These are phyloP conservation scores for Carterocephalus palaemon DNA, from an alignment of 2,888 invertebrate genomes.

Conservation along the genomic window DNA sequence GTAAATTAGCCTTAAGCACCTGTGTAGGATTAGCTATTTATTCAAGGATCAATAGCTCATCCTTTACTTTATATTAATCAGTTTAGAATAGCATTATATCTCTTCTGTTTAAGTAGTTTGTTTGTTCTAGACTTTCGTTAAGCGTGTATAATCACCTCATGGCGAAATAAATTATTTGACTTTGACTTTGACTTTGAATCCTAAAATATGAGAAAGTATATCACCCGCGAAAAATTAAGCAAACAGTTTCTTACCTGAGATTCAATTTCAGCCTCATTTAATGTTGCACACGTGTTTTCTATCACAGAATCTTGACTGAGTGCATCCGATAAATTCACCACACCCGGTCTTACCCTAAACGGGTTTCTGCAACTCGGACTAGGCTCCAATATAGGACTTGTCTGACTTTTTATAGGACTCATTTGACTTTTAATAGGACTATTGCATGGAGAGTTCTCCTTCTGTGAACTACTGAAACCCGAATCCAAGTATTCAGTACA, in stretches of 20 bases:
- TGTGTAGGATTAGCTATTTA: too few species aligned
- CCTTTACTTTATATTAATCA: too few species aligned
- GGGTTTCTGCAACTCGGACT: conserved; percentile 45
- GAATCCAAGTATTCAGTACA: conserved; percentile 37
- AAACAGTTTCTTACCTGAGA: conserved; percentile 48
- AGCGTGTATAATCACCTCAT: too few species aligned
- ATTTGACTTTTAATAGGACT: conserved; percentile 42
- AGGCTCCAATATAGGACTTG: conserved; percentile 53
- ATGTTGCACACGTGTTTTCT: conserved; percentile 63
- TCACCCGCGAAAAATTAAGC: too few species aligned
- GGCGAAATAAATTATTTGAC: too few species aligned
- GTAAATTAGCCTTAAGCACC: too few species aligned
- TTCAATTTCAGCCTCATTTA: conserved; percentile 52
- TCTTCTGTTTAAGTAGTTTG: too few species aligned
- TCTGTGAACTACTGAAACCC: conserved; percentile 47
- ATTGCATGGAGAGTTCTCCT: conserved; percentile 52
- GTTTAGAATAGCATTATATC: too few species aligned
- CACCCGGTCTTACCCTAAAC: conserved; percentile 38
- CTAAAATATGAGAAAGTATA: too few species aligned
- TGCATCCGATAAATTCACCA: conserved; percentile 30
- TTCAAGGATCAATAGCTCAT: too few species aligned
- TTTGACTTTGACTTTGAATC: too few species aligned
- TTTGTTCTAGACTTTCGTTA: too few species aligned
- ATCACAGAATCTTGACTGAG: conserved; percentile 55
- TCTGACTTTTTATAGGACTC: conserved; percentile 42